A percentile compares a stretch with the other conserved stretches of the same genome.
These are phyloP conservation scores for Manis pentadactyla DNA, from an alignment of 2,797 vertebrate genomes.

Conservation along the genomic window DNA sequence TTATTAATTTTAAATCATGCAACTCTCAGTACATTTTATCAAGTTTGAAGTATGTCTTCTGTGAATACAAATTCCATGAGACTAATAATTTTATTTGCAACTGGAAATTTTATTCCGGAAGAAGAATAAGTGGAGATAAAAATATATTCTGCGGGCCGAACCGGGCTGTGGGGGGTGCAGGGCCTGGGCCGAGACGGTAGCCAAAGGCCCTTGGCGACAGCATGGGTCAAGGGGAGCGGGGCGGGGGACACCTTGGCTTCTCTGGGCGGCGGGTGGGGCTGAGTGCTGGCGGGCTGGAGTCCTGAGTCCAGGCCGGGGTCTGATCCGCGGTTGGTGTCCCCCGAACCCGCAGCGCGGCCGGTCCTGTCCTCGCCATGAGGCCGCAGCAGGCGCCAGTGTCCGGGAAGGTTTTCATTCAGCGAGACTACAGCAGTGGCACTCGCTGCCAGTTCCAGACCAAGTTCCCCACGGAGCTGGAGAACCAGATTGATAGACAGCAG, in stretches of 20 bases:
- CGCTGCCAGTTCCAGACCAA: constrained; percentile 98
- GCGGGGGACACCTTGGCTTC: not conserved
- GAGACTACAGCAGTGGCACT: constrained; percentile 96
- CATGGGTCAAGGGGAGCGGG: constrained; percentile 33
- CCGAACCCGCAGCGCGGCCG: constrained; percentile 88
- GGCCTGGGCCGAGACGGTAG: not conserved
- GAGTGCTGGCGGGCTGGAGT: not conserved
- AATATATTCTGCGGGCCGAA: constrained; percentile 53
- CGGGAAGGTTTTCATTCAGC: constrained; percentile 96
- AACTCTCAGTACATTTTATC: constrained; percentile 65
- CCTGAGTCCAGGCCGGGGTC: constrained; percentile 46
- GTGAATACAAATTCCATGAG: constrained; percentile 65
- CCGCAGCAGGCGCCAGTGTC: constrained; percentile 93
- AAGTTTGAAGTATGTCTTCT: constrained; percentile 45
- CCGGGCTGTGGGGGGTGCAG: constrained; percentile 46
- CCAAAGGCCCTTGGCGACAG: not conserved
- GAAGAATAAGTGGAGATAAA: constrained; percentile 28
- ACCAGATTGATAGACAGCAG: constrained; percentile 95
- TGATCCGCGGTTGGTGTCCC: constrained; percentile 61
- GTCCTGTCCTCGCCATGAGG: constrained; percentile 92
- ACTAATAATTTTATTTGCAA: constrained; percentile 58
- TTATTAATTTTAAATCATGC: constrained; percentile 82
- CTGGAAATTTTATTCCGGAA: constrained; percentile 56
- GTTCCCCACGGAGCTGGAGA: constrained; percentile 95
- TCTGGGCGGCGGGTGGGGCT: not conserved